These are phyloP conservation scores for Bombus huntii DNA, from an alignment of 1,140 invertebrate genomes.

Conservation along the genomic window DNA sequence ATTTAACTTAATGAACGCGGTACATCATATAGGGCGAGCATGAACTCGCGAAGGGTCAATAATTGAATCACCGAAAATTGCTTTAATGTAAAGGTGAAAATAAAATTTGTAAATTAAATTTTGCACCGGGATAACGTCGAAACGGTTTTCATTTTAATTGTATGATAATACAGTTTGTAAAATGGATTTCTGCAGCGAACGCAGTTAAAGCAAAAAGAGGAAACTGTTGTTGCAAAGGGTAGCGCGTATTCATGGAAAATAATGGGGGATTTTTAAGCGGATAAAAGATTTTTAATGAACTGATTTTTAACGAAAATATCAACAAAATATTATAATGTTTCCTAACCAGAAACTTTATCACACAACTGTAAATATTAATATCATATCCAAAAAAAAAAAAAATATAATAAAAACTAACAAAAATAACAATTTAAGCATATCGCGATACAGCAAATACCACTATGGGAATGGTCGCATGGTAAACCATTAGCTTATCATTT, in stretches of 20 bases:
- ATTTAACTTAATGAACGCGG: neutral
- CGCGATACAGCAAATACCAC: neutral
- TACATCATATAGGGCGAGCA: neutral
- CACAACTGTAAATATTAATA: too few species aligned
- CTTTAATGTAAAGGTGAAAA: constrained; percentile 15
- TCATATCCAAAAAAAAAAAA: too few species aligned
- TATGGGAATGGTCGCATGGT: neutral
- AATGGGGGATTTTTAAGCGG: neutral
- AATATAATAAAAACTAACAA: neutral
- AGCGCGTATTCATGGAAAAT: neutral
- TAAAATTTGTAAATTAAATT: constrained; percentile 34
- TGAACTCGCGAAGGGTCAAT: neutral
- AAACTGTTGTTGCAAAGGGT: neutral
- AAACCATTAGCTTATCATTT: neutral
- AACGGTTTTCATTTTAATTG: constrained; percentile 9
- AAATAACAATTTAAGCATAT: neutral
- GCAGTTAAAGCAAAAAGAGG: neutral
- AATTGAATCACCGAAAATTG: neutral
- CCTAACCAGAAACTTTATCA: too few species aligned
- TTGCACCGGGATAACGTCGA: neutral
- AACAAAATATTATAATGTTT: neutral
- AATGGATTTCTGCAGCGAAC: neutral
- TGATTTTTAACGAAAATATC: neutral
- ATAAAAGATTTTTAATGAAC: neutral
- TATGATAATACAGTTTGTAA: constrained; percentile 2